Base-by-base conservation (phyloP, 2,888 invertebrate species). In the Drosophila merina region DNA sequence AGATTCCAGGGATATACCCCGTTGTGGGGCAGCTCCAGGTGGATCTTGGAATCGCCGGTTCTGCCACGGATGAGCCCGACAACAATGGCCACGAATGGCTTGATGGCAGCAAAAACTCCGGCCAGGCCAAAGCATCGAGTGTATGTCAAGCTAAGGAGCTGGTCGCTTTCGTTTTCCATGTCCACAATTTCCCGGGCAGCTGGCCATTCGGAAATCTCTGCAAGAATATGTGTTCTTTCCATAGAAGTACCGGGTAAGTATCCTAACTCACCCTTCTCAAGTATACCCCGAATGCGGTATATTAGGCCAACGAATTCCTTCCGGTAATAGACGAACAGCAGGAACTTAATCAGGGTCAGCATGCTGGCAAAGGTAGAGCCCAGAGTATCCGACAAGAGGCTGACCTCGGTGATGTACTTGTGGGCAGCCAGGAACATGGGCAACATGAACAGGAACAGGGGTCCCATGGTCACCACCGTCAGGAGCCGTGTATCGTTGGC, bases 141-240 rank as follows among this genome's bases (percentile, higher is more conserved):
- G 7, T 83, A 83, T 0, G 73, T 52, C 4, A 69, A 0, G 12
- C 80, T 77, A 12, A 81, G 45, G 38, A 60, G 10, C n/a, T 83
- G 80, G 36, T 81, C 83, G 26, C 68, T 78, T 0, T 60, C 51
- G 30, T 80, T 80, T 51, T 79, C 83, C 10, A 25, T 9, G 1
- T 68, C 54, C n/a, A 80, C 63, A 52, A 82, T 83, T 1, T 5
- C 26, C 6, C 44, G 28, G 0, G 64, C 71, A 25, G 68, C 52
- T 0, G 73, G 67, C 59, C 62, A 64, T 0, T 38, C 51, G 0
- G 5, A n/a, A 8, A 79, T 72, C 40, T 80, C 83, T 82, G 33
- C 1, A 3, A 33, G 9, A 26, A n/a, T 36, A 5, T 0, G 2
- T 12, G n/a, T 2, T 6, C 2, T 36, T 2, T n/a, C n/a, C 2